These are phyloP conservation scores for Pseudolaguvia tuberculata DNA, from an alignment of 2,113 vertebrate genomes.

Conservation along the genomic window DNA sequence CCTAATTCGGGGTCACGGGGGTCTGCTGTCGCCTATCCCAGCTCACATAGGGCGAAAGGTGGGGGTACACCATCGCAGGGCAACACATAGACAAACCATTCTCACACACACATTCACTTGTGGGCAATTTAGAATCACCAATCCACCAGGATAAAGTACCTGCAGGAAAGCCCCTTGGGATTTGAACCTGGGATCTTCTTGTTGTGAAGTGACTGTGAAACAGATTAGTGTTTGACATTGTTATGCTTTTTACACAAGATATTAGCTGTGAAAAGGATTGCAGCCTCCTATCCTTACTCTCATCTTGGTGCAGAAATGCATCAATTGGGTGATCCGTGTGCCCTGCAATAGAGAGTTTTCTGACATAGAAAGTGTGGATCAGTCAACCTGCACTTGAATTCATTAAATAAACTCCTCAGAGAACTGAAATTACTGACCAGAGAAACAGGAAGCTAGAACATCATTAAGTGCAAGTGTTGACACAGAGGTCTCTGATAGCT, in stretches of 20 bases:
- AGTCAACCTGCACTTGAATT: neutral
- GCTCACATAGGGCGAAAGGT: too few relatives aligned
- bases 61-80: too few relatives aligned
- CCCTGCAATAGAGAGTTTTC: neutral
- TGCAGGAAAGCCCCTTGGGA: too few relatives aligned
- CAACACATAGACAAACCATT: too few relatives aligned
- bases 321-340: neutral
- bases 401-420: neutral
- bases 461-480: neutral
- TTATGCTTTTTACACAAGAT: neutral
- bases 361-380: neutral
- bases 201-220: conserved; percentile 24
- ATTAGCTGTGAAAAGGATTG: neutral
- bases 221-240: neutral
- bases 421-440: conserved; percentile 8
- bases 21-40: too few relatives aligned
- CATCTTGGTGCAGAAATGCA: neutral
- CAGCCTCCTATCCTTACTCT: too few relatives aligned
- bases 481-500: neutral
- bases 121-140: too few relatives aligned
- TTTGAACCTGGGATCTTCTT: too few relatives aligned
- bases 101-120: too few relatives aligned
- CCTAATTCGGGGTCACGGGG: too few relatives aligned
- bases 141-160: too few relatives aligned
- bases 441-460: neutral